A percentile compares a stretch with the other conserved stretches of the same genome.
Conservation (phyloP, 2,113 vertebrate genomes). For the Hippocampus guttulatus region DNA sequence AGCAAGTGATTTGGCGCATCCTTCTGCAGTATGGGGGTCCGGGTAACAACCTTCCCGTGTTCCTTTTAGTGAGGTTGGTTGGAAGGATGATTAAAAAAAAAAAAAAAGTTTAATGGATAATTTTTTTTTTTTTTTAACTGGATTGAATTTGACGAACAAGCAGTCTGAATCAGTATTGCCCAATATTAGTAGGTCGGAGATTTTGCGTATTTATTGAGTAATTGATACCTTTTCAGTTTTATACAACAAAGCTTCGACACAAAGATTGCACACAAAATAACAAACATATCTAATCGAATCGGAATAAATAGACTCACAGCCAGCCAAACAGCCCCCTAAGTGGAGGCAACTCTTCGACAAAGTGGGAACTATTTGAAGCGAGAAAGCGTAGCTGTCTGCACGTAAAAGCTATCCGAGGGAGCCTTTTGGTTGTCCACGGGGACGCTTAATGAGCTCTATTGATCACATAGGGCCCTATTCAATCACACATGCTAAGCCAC, state of each 20-base stretch:
- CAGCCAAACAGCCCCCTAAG: neutral
- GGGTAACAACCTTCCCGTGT: no score
- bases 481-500: conserved; percentile 55
- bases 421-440: conserved; percentile 40
- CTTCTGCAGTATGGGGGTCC: no score
- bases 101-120: no score
- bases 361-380: conserved; percentile 42
- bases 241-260: neutral
- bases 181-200: neutral
- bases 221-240: neutral
- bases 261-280: neutral
- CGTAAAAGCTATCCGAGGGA: conserved; percentile 50
- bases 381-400: conserved; percentile 26
- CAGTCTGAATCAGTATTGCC: neutral
- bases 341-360: conserved; percentile 28
- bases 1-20: no score
- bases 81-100: no score
- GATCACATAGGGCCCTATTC: conserved; percentile 61
- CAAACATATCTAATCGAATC: neutral
- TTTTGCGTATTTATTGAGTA: neutral
- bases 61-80: no score
- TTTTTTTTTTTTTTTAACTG: neutral
- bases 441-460: conserved; percentile 64
- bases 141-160: neutral
- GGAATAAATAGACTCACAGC: neutral